phyloP scores from a whole-genome alignment of 2,888 invertebrate species.

The Caenorhabditis macrosperma region DNA sequence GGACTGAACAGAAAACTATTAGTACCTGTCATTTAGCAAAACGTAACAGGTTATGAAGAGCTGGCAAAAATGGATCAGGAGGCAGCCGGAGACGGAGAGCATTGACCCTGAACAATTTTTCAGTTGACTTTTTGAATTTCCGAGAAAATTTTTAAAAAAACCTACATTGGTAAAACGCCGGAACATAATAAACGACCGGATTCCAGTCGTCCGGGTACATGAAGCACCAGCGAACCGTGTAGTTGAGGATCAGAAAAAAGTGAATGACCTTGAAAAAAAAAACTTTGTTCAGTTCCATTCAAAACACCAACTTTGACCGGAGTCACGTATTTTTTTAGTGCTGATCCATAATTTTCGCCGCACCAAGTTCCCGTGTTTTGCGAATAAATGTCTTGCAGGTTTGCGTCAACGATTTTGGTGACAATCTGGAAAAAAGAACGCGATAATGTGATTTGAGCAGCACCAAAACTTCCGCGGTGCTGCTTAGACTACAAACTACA shows the following conservation, averaged over 20 bases:
- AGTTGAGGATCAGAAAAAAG: neutral
- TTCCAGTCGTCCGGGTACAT: constrained; percentile 4
- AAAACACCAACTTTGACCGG: neutral
- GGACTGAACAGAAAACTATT: too few species aligned
- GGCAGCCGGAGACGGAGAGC: too few species aligned
- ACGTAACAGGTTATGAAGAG: too few species aligned
- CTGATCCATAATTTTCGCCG: too few species aligned
- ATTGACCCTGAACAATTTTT: neutral
- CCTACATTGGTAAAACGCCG: neutral
- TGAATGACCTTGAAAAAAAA: neutral
- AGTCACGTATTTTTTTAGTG: neutral
- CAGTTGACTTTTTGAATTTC: neutral
- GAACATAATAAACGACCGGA: neutral
- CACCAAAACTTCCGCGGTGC: neutral
- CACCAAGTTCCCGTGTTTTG: too few species aligned
- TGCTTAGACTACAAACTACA: neutral
- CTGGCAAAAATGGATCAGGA: too few species aligned
- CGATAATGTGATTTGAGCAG: neutral
- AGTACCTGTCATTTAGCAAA: too few species aligned
- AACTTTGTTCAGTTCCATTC: neutral
- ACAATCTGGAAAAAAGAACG: neutral
- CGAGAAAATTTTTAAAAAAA: neutral
- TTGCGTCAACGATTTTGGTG: too few species aligned
- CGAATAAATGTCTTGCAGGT: too few species aligned
- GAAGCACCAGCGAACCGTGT: neutral